Conservation (phyloP, 2,113 vertebrate species). For the Siniperca knerii region DNA sequence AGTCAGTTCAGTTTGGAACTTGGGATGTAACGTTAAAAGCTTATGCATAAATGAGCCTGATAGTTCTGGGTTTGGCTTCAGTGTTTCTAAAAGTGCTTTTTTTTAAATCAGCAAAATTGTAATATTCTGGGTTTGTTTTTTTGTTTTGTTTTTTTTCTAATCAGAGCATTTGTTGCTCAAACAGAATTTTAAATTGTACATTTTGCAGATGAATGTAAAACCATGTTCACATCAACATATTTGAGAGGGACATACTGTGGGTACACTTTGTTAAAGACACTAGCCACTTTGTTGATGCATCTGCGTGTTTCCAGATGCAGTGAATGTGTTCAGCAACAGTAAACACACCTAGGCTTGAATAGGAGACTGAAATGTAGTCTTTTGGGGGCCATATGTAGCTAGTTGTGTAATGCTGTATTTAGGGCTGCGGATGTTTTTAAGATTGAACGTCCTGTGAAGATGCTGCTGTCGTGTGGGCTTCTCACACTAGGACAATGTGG, state of each 20-base stretch:
- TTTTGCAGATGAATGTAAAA: conserved; percentile 68
- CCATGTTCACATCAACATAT: conserved; percentile 48
- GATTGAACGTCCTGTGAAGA: conserved; percentile 50
- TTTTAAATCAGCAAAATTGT: conserved; percentile 25
- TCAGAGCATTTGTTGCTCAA: conserved; percentile 25
- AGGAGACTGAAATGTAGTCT: conserved; percentile 30
- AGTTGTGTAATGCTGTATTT: conserved; percentile 60
- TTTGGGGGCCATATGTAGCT: conserved; percentile 64
- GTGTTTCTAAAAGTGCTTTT: conserved; percentile 34
- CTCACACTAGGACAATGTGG: conserved; percentile 30
- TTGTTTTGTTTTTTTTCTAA: conserved; percentile 1
- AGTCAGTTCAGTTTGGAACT: conserved; percentile 32
- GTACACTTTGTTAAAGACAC: conserved; percentile 65
- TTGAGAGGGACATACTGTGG: conserved; percentile 50
- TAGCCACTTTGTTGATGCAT: conserved; percentile 70
- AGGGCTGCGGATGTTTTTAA: conserved; percentile 42
- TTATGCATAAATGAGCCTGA: conserved; percentile 21
- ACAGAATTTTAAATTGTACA: conserved; percentile 49
- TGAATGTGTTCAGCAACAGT: conserved; percentile 56
- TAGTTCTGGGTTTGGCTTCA: conserved; percentile 41
- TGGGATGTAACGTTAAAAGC: conserved; percentile 26
- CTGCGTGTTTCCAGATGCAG: conserved; percentile 49
- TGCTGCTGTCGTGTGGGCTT: conserved; percentile 59
- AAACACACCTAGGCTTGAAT: conserved; percentile 36
- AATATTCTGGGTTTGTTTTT: conserved; percentile 13